A percentile compares a stretch with the other conserved stretches of the same genome.
Evolutionary conservation across 1,140 invertebrate species (phyloP).

Genomic region (Drosophila pseudoananassae): DNA sequence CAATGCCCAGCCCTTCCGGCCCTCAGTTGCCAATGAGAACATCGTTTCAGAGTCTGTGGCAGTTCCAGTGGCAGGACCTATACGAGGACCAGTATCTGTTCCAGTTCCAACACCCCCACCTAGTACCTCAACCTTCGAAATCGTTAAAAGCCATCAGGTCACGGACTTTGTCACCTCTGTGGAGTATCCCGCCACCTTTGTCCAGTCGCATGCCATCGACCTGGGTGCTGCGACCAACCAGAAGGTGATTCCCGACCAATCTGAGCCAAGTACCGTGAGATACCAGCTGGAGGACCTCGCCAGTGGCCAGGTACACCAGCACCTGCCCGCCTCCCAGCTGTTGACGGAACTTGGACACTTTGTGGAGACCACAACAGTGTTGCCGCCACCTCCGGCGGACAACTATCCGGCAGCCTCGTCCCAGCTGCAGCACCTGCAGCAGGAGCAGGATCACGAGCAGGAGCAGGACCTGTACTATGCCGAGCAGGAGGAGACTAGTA

Average conservation of each 20-base stretch:
- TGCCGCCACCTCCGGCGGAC: conserved; percentile 83
- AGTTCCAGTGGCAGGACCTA: conserved; percentile 11
- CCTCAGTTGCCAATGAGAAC: conserved; percentile 53
- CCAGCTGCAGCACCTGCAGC: conserved; percentile 56
- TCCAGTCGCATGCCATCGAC: conserved; percentile 88
- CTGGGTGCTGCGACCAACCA: conserved; percentile 27
- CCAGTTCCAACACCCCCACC: conserved; percentile 31
- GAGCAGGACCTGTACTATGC: conserved; percentile 35
- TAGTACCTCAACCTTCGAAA: conserved; percentile 83
- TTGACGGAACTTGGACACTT: conserved; percentile 74
- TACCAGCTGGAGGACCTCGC: conserved; percentile 81
- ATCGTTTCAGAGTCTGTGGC: conserved; percentile 57
- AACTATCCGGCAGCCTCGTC: conserved; percentile 73
- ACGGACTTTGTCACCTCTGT: conserved; percentile 87
- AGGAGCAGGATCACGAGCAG: conserved; percentile 49
- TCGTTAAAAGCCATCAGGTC: conserved; percentile 87
- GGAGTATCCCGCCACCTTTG: conserved; percentile 87
- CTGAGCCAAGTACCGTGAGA: conserved; percentile 46
- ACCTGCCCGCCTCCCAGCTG: conserved; percentile 73
- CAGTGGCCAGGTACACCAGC: conserved; percentile 66
- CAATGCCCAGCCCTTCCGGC: conserved; percentile 85
- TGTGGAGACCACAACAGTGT: conserved; percentile 33
- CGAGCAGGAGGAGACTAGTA: conserved; percentile 51
- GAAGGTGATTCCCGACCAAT: background rate
- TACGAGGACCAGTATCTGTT: conserved; percentile 16